Evolutionary conservation across 2,113 vertebrate genomes (phyloP).

Genomic region (Ondatra zibethicus): DNA sequence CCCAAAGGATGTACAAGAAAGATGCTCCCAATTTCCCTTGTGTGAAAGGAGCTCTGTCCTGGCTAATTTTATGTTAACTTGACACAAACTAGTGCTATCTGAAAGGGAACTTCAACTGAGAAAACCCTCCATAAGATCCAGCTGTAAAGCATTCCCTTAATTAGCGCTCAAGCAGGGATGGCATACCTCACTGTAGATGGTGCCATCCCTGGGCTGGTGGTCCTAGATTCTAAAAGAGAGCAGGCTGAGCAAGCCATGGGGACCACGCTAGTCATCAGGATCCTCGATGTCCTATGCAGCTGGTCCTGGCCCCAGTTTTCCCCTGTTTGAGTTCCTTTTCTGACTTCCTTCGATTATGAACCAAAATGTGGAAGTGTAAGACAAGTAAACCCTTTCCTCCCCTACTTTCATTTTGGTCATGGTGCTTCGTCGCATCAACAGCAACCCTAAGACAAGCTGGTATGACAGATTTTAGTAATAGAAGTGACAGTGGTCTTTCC

Average conservation of each 20-base stretch:
- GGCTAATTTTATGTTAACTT: not conserved
- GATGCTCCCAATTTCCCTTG: not conserved
- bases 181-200: not conserved
- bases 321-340: not conserved
- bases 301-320: not conserved
- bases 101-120: not conserved
- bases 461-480: not conserved
- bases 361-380: not conserved
- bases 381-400: not conserved
- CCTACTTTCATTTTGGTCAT: not conserved
- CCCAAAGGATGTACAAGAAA: not conserved
- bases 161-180: not conserved
- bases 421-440: not conserved
- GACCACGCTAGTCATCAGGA: not conserved
- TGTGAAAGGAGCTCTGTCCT: not conserved
- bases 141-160: not conserved
- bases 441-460: not conserved
- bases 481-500: not conserved
- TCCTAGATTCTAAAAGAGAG: not conserved
- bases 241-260: not conserved
- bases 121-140: not conserved
- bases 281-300: not conserved
- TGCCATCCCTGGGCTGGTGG: not conserved
- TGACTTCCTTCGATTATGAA: not conserved
- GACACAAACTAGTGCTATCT: not conserved